These are phyloP conservation scores for Ectropis crepuscularia DNA, from an alignment of 2,888 invertebrate species.

Conservation along the genomic window DNA sequence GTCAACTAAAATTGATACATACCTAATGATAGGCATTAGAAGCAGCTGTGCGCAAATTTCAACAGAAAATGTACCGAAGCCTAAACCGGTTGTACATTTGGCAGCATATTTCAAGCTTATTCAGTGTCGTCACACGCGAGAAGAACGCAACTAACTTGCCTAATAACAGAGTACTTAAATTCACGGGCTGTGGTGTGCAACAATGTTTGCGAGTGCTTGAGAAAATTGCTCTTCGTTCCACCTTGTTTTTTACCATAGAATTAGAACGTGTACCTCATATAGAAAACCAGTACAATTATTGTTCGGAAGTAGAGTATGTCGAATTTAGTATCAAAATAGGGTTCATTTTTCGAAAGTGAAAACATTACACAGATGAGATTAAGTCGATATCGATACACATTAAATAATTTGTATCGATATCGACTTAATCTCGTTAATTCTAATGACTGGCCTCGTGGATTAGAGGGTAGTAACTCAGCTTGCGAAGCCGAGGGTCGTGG, in stretches of 20 bases:
- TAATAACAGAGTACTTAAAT: slow-evolving; percentile 5
- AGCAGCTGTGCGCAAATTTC: not conserved
- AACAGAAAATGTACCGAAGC: not conserved
- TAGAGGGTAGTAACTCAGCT: too few species aligned
- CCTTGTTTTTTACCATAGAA: not conserved
- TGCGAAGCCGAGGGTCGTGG: too few species aligned
- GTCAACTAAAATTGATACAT: too few species aligned
- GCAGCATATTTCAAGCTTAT: not conserved
- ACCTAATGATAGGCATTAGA: not conserved
- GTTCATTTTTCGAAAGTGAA: too few species aligned
- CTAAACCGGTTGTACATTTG: not conserved
- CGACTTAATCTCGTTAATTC: too few species aligned
- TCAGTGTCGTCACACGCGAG: not conserved
- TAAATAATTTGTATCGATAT: too few species aligned
- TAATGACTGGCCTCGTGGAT: too few species aligned
- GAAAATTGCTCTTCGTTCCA: not conserved
- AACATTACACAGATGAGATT: too few species aligned
- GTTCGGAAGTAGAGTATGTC: too few species aligned
- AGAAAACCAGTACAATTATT: too few species aligned
- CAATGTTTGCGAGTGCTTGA: slow-evolving; percentile 4
- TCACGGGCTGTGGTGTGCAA: not conserved
- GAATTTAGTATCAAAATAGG: too few species aligned
- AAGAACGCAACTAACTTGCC: slow-evolving; percentile 5
- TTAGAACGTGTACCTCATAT: not conserved
- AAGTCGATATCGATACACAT: too few species aligned